Evolutionary conservation across 2,113 vertebrate species (phyloP), one percentile per base, ranked within the genome.

Genomic region (Urocynchramus pylzowi): DNA sequence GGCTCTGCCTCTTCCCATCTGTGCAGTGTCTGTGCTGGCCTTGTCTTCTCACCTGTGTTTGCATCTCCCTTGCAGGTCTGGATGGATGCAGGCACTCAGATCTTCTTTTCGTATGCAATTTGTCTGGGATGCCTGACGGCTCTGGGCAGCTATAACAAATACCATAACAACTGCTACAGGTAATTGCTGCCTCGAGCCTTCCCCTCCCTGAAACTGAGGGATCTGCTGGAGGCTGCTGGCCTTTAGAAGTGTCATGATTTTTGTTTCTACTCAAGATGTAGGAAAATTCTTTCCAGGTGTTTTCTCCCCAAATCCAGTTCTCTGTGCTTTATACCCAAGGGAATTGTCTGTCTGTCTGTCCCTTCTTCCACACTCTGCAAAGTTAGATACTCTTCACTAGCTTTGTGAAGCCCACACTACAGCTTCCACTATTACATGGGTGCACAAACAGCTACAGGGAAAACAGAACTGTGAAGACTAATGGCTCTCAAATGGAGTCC

Each of bases 131-230:
- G 99, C 84, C 98, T 99, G 90, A 99, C 98, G 0, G 99, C 99
- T 39, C 96, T 99, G 93, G 99, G 99, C 92, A 99, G 99, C 98
- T 99, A 99, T 98, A 99, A 99, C 98, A 98, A 98, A 96, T 99
- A 98, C 97, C 98, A 99, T 98, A 99, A 99, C 95, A 97, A 99
- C 97, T 99, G 99, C 97, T 99, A 99, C 97, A 99, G 98, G 99
- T 99, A 85, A 85, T 84, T 95, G 90, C 65, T 92, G 60, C 59
- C 90, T 78, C 31, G 12, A 90, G 91, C 69, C 70, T 80, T 78
- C 22, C 74, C 30, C 17, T 93, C 71, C 52, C 68, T 94, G 19
- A 57, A 57, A n/a, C 28, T 35, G 63, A 44, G 41, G 44, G 37
- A 79, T 35, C 35, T 35, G 44, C 85, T 77, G 71, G 63, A 67